Evolutionary conservation across 2,113 vertebrate genomes (phyloP).

Genomic region (Zapornia atra): DNA sequence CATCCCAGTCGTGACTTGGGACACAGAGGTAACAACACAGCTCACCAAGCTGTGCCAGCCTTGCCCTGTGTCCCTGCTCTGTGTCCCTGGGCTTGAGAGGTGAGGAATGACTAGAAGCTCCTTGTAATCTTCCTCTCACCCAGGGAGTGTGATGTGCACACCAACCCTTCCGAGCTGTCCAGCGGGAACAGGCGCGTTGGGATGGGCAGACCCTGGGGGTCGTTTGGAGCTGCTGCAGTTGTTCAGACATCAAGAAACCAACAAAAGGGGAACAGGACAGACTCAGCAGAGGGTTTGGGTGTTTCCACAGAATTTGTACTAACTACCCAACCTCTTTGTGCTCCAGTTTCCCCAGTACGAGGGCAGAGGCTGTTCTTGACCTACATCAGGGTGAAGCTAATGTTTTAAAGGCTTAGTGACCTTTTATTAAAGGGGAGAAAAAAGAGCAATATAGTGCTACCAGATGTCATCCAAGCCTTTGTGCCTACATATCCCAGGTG

Average conservation of each 20-base stretch:
- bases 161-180: background rate
- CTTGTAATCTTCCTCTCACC: background rate
- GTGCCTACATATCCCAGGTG: no score
- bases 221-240: background rate
- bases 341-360: background rate
- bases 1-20: rapidly evolving
- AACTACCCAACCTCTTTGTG: background rate
- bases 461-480: background rate
- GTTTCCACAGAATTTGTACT: background rate
- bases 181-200: rapidly evolving
- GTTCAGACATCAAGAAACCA: background rate
- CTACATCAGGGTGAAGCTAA: background rate
- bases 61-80: no score
- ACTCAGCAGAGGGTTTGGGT: background rate
- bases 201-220: rapidly evolving
- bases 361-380: background rate
- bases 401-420: background rate
- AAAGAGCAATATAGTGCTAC: rapidly evolving
- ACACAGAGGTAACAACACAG: no score
- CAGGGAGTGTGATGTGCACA: background rate
- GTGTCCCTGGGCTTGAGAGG: background rate
- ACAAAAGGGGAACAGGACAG: rapidly evolving
- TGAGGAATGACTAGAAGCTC: background rate
- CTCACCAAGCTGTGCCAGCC: rapidly evolving
- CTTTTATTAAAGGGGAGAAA: background rate